Evolutionary conservation across 2,113 vertebrate species (phyloP), one percentile per base, ranked within the genome.

Genomic region (Halichoerus grypus): DNA sequence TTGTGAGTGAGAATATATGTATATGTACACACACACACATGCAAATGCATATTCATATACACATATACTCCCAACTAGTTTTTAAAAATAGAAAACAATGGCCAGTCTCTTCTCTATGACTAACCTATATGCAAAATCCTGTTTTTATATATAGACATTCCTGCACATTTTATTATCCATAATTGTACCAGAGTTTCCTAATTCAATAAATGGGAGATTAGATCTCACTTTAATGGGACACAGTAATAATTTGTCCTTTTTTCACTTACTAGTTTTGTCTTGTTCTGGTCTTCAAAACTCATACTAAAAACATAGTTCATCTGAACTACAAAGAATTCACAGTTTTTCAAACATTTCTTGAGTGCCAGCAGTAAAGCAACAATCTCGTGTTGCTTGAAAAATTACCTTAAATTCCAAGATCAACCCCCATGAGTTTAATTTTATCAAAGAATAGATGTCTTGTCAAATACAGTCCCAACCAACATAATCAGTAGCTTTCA

Each of bases 391-490:
- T 74, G 96, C 97, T 98, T 65, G 96, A 89, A 98, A 99, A 99
- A 99, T 99, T 99, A 99, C 98, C 98, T 99, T 98, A 98, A 98
- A 99, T 99, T 99, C 98, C 98, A 98, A 99, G 98, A 99, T 98
- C 98, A 98, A 99, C 98, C 98, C 99, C 99, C 98, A 97, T 98
- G 99, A 99, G 99, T 98, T 99, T 99, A 99, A 99, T 99, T 99
- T 99, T 99, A 99, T 99, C 99, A 99, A 99, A 99, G 99, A 99
- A 98, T 97, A 98, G 98, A 98, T 99, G 98, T 99, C 99, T 99
- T 99, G 99, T 99, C 99, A 99, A 99, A 99, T 98, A 98, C 98
- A 98, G 98, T 98, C 97, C 98, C 99, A 99, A 99, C 98, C 99
- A 99, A 98, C 98, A 98, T 99, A 98, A 99, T 99, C 98, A 98